These are phyloP conservation scores for Triops longicaudatus DNA, from an alignment of 1,140 invertebrate species.

Conservation along the genomic window DNA sequence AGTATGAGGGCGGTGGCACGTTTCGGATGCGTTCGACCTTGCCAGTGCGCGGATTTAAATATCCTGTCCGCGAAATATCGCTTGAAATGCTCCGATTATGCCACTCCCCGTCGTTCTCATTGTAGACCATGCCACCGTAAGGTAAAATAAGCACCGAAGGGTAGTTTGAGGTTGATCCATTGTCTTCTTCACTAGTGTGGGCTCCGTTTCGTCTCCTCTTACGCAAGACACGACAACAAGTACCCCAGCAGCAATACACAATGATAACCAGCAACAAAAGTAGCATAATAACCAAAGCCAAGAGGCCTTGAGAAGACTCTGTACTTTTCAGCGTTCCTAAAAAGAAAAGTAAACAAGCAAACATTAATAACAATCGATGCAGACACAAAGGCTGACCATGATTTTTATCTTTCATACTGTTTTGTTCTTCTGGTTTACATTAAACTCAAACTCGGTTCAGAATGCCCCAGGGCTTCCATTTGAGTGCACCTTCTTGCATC, in stretches of 20 bases:
- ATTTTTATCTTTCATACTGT: background rate
- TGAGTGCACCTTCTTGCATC: no score
- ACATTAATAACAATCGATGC: background rate
- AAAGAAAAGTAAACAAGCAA: background rate
- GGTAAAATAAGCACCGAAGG: conserved; percentile 46
- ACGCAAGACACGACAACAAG: conserved; percentile 45
- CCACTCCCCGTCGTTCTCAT: conserved; percentile 45
- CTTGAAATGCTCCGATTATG: conserved; percentile 43
- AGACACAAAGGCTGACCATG: background rate
- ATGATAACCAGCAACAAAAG: conserved; percentile 49
- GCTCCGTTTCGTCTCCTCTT: conserved; percentile 41
- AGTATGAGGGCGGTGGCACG: conserved; percentile 42
- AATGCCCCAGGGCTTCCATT: no score
- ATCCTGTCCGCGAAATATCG: conserved; percentile 46
- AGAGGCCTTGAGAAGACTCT: conserved; percentile 40
- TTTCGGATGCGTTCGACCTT: conserved; percentile 27
- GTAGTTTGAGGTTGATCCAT: conserved; percentile 38
- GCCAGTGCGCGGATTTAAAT: conserved; percentile 45
- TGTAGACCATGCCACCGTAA: conserved; percentile 49
- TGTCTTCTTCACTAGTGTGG: background rate
- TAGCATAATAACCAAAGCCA: conserved; percentile 49
- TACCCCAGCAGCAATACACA: conserved; percentile 51
- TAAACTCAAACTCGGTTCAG: no score
- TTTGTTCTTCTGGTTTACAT: no score
- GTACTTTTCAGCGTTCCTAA: background rate